phyloP scores from a whole-genome alignment of 92 coral and sea anemone genomes.

The Zoanthus sociatus region DNA sequence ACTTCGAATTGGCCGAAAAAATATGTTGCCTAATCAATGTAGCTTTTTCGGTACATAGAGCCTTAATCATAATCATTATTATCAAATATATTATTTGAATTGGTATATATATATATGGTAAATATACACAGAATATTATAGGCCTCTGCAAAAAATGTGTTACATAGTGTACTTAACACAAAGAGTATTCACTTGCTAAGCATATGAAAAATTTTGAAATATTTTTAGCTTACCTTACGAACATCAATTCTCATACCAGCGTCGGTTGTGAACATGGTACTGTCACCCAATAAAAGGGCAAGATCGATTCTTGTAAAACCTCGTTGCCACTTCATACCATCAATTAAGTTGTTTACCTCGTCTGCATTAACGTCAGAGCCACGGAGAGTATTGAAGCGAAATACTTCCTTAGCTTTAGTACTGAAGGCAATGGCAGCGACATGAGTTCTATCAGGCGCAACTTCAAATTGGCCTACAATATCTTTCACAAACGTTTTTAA shows the following conservation, averaged over 20 bases:
- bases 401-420: conserved; percentile 17
- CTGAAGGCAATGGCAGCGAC: conserved; percentile 32
- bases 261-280: background rate
- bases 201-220: background rate
- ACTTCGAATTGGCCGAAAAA: background rate
- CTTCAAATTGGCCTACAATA: background rate
- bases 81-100: too few relatives aligned
- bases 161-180: too few relatives aligned
- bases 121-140: too few relatives aligned
- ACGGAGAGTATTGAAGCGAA: conserved; percentile 41
- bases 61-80: too few relatives aligned
- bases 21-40: too few relatives aligned
- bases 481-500: conserved; percentile 26
- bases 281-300: conserved; percentile 17
- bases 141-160: too few relatives aligned
- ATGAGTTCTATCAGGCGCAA: conserved; percentile 22
- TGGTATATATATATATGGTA: too few relatives aligned
- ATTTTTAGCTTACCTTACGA: conserved; percentile 7
- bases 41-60: too few relatives aligned
- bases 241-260: conserved; percentile 25
- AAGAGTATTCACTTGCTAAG: too few relatives aligned
- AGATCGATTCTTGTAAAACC: conserved; percentile 39
- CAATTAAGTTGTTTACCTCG: conserved; percentile 32
- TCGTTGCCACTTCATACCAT: conserved; percentile 42
- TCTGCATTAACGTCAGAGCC: conserved; percentile 15